phyloP scores from a whole-genome alignment of 2,113 vertebrate species.

The Smithornis capensis region DNA sequence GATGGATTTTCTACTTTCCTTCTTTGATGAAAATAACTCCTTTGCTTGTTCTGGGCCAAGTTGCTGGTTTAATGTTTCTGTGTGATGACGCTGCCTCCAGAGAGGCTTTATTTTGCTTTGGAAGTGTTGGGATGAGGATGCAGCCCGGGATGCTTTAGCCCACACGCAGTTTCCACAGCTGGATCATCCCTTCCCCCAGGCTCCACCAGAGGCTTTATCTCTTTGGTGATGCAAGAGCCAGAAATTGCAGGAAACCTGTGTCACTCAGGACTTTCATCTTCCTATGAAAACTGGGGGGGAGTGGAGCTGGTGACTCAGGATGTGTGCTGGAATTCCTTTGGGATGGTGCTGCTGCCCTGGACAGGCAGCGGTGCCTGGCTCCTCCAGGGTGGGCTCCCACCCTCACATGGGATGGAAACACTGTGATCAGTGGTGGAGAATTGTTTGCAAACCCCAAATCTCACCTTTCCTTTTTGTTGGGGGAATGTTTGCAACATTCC shows the following conservation, averaged over 20 bases:
- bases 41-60: background rate
- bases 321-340: background rate
- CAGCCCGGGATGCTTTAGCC: slow-evolving; percentile 45
- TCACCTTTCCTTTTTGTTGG: background rate
- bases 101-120: slow-evolving; percentile 36
- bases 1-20: background rate
- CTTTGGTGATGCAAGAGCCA: background rate
- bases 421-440: background rate
- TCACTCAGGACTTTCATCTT: slow-evolving; percentile 27
- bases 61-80: background rate
- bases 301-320: background rate
- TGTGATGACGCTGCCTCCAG: slow-evolving; percentile 1
- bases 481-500: background rate
- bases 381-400: background rate
- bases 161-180: slow-evolving; percentile 74
- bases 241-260: slow-evolving; percentile 21
- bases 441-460: background rate
- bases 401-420: background rate
- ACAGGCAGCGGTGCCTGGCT: background rate
- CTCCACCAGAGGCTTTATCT: slow-evolving; percentile 9
- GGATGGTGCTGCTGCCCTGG: background rate
- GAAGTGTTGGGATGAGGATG: slow-evolving; percentile 11
- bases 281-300: background rate
- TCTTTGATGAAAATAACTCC: background rate
- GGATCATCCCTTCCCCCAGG: background rate